phyloP scores from a whole-genome alignment of 1,140 invertebrate species.

The Pogonomyrmex californicus region DNA sequence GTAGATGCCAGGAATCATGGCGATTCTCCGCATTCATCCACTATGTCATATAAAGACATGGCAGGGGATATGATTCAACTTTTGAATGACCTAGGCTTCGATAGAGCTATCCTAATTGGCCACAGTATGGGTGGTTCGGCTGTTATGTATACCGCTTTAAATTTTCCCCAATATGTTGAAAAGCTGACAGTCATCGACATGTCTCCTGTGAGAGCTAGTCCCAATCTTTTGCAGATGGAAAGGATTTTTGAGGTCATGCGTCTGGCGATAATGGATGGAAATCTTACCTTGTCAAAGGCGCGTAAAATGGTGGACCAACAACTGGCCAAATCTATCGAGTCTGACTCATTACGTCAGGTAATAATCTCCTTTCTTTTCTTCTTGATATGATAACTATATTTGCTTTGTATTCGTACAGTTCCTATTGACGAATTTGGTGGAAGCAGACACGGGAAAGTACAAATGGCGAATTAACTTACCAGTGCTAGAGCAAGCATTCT shows the following conservation, averaged over 20 bases:
- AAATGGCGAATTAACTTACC: slow-evolving; percentile 93
- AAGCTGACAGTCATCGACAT: slow-evolving; percentile 95
- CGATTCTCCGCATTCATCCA: slow-evolving; percentile 92
- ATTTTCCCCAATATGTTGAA: slow-evolving; percentile 91
- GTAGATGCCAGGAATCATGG: slow-evolving; percentile 97
- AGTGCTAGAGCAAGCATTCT: slow-evolving; percentile 89
- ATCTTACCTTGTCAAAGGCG: slow-evolving; percentile 90
- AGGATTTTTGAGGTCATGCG: slow-evolving; percentile 90
- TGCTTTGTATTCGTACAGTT: slow-evolving; percentile 88
- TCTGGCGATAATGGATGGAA: slow-evolving; percentile 87
- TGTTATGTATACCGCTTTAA: slow-evolving; percentile 93
- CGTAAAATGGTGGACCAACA: slow-evolving; percentile 88
- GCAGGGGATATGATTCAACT: slow-evolving; percentile 91
- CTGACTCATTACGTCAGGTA: slow-evolving; percentile 87
- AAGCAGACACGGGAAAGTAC: slow-evolving; percentile 89
- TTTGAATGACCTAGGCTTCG: slow-evolving; percentile 88
- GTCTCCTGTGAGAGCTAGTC: slow-evolving; percentile 91
- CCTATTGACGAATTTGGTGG: slow-evolving; percentile 92
- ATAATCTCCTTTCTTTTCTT: slow-evolving; percentile 2
- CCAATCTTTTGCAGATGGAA: slow-evolving; percentile 89
- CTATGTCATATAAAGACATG: slow-evolving; percentile 92
- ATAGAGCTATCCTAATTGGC: slow-evolving; percentile 91
- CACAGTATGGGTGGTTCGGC: slow-evolving; percentile 97
- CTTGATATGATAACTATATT: slow-evolving; percentile 70
- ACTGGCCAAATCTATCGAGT: slow-evolving; percentile 84